phyloP scores from a whole-genome alignment of 2,888 invertebrate genomes.

The Chaitophorus viminalis region DNA sequence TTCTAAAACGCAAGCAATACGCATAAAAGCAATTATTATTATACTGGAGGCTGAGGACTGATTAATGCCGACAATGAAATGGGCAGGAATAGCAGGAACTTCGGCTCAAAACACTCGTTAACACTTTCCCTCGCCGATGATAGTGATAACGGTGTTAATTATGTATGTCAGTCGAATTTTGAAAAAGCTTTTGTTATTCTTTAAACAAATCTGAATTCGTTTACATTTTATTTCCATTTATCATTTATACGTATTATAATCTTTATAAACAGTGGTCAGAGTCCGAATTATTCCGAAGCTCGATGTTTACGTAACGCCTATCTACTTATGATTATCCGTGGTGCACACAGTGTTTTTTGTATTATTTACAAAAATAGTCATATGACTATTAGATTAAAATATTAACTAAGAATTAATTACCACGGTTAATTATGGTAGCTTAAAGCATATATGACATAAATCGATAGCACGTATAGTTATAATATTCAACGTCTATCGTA shows the following conservation, averaged over 20 bases:
- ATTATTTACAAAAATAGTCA: no score
- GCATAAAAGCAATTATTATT: slow-evolving; percentile 57
- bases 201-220: background rate
- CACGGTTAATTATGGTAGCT: no score
- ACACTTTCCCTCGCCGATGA: slow-evolving; percentile 61
- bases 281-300: background rate
- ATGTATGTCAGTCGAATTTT: slow-evolving; percentile 49
- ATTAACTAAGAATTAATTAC: no score
- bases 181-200: slow-evolving; percentile 42
- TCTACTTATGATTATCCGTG: no score
- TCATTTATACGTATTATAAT: background rate
- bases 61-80: slow-evolving; percentile 51
- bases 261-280: background rate
- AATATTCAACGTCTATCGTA: no score
- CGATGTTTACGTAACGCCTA: background rate
- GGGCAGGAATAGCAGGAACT: slow-evolving; percentile 59
- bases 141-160: slow-evolving; percentile 54
- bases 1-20: slow-evolving; percentile 56
- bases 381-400: no score
- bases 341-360: no score
- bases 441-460: no score
- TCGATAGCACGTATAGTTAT: no score
- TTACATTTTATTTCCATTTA: slow-evolving; percentile 6
- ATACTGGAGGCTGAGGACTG: slow-evolving; percentile 17
- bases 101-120: slow-evolving; percentile 57